Evolutionary conservation across 1,140 invertebrate genomes (phyloP).

Genomic region (Condylostylus longicornis): DNA sequence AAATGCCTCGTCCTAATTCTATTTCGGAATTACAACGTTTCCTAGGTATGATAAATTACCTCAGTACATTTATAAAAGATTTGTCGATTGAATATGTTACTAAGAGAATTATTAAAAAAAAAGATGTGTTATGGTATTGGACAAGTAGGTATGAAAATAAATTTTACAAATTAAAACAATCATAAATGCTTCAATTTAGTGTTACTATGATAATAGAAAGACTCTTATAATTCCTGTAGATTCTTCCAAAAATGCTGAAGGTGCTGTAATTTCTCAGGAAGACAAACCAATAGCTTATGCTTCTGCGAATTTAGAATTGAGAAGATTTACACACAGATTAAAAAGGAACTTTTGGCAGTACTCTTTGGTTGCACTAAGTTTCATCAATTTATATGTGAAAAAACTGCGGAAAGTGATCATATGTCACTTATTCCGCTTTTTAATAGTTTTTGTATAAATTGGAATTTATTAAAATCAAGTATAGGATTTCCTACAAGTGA

Average conservation of each 20-base stretch:
- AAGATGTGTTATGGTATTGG: constrained; percentile 4
- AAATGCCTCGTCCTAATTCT: constrained; percentile 16
- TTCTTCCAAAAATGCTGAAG: constrained; percentile 20
- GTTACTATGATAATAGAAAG: constrained; percentile 17
- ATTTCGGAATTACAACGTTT: constrained; percentile 19
- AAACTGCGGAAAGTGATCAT: constrained; percentile 33
- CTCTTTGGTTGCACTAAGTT: constrained; percentile 28
- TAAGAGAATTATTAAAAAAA: constrained; percentile 13
- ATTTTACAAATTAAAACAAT: constrained; percentile 18
- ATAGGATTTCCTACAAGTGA: no score
- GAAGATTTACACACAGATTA: constrained; percentile 31
- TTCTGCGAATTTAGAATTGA: constrained; percentile 20
- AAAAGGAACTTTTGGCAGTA: constrained; percentile 33
- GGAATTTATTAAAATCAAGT: no score
- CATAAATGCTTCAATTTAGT: constrained; percentile 17
- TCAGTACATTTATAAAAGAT: constrained; percentile 17
- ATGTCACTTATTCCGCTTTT: constrained; percentile 32
- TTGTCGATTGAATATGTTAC: constrained; percentile 13
- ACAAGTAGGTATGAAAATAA: constrained; percentile 5
- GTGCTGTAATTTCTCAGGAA: constrained; percentile 22
- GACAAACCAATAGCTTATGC: constrained; percentile 22
- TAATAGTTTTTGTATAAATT: no score
- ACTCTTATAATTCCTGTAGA: constrained; percentile 24
- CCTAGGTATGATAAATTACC: constrained; percentile 18
- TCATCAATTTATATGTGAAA: constrained; percentile 21